phyloP scores from a whole-genome alignment of 2,113 vertebrate species.

The Terrapene triunguis region DNA sequence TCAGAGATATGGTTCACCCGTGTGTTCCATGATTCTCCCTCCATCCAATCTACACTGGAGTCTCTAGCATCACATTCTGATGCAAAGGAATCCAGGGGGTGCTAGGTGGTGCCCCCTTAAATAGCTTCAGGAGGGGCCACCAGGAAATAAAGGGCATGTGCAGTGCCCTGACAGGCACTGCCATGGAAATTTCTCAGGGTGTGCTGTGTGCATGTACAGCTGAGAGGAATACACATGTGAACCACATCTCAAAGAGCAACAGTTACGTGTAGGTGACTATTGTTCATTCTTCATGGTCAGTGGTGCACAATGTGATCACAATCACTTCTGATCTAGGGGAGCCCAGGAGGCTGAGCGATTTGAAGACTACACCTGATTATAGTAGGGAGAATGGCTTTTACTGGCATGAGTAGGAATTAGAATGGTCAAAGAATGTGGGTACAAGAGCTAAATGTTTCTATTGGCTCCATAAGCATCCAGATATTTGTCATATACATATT shows the following conservation, averaged over 20 bases:
- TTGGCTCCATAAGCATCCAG: not conserved
- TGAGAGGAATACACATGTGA: not conserved
- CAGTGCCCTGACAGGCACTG: not conserved
- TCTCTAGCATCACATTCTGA: not conserved
- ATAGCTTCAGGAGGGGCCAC: not conserved
- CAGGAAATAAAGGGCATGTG: not conserved
- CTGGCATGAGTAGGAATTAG: not conserved
- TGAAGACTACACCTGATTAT: not conserved
- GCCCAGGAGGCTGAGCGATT: not conserved
- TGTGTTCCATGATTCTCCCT: not conserved
- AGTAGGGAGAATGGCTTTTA: not conserved
- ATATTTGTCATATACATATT: not conserved
- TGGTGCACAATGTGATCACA: not conserved
- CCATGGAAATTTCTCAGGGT: not conserved
- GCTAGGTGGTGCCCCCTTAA: not conserved
- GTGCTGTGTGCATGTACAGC: not conserved
- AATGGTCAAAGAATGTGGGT: not conserved
- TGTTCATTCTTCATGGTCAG: not conserved
- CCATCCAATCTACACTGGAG: not conserved
- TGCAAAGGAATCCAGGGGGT: not conserved
- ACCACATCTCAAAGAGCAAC: not conserved
- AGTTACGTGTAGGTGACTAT: not conserved
- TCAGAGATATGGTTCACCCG: not conserved
- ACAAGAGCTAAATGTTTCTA: not conserved
- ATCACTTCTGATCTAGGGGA: not conserved